phyloP scores from a whole-genome alignment of 2,113 vertebrate species.

The Herpetotheres cachinnans region DNA sequence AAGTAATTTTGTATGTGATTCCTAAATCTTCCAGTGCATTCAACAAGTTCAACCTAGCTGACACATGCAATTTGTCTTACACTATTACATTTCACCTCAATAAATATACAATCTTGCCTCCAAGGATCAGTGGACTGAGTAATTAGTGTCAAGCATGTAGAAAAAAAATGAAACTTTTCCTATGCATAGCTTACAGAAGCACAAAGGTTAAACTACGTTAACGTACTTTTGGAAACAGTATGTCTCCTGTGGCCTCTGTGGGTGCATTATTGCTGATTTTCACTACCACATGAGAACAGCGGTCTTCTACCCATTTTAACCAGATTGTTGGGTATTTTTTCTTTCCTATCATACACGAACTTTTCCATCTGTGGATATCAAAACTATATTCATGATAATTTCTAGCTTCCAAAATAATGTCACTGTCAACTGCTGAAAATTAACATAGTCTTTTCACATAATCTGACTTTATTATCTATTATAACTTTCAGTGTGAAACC shows the following conservation, averaged over 20 bases:
- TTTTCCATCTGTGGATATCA: not conserved
- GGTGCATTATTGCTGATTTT: not conserved
- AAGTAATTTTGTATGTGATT: not conserved
- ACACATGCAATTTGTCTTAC: not conserved
- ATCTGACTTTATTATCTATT: not conserved
- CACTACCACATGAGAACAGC: not conserved
- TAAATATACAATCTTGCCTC: not conserved
- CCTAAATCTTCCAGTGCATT: not conserved
- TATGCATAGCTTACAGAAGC: not conserved
- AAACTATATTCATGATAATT: not conserved
- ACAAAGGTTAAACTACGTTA: not conserved
- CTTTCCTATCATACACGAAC: not conserved
- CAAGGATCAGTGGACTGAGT: not conserved
- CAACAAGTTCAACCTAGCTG: not conserved
- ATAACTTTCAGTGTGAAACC: not conserved
- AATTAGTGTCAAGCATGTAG: not conserved
- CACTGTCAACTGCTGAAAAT: not conserved
- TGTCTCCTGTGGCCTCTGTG: not conserved
- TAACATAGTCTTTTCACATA: not conserved
- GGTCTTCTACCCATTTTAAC: not conserved
- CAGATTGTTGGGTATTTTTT: not conserved
- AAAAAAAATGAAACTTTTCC: not conserved
- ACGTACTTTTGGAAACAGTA: not conserved
- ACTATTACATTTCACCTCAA: not conserved
- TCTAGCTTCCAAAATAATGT: not conserved